Evolutionary conservation across 2,797 vertebrate genomes (phyloP).

Genomic region (Coracias cyanogaster): DNA sequence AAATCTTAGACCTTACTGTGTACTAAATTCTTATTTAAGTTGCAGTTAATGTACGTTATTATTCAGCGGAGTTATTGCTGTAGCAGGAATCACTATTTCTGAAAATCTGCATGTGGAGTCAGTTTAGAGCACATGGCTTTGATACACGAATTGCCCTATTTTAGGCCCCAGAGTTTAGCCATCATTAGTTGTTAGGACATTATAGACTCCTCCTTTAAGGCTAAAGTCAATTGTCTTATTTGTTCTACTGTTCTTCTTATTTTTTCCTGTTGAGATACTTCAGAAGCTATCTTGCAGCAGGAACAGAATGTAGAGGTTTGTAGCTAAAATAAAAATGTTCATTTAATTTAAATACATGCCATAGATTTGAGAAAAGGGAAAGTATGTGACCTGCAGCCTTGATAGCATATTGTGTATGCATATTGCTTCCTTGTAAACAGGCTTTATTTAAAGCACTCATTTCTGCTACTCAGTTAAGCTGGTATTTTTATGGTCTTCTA

Average conservation of each 20-base stretch:
- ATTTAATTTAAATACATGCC: background rate
- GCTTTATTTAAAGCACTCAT: background rate
- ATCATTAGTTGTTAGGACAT: background rate
- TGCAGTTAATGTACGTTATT: background rate
- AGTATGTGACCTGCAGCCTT: background rate
- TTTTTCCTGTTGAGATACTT: background rate
- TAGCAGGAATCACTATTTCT: background rate
- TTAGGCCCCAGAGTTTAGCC: constrained; percentile 8
- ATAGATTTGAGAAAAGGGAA: background rate
- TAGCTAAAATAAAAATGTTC: background rate
- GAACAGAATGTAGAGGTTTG: background rate
- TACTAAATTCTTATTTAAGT: background rate
- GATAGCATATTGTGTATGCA: background rate
- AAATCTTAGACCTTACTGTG: background rate
- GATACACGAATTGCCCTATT: background rate
- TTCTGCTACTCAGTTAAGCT: background rate
- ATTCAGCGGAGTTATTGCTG: background rate
- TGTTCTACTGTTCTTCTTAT: background rate
- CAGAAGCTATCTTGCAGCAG: background rate
- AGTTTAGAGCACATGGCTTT: constrained; percentile 30
- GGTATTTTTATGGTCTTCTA: background rate
- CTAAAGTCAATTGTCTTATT: background rate
- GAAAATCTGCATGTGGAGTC: background rate
- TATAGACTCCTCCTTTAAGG: background rate
- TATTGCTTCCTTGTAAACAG: background rate